phyloP scores from a whole-genome alignment of 2,888 invertebrate genomes.

The Mythimna impura region DNA sequence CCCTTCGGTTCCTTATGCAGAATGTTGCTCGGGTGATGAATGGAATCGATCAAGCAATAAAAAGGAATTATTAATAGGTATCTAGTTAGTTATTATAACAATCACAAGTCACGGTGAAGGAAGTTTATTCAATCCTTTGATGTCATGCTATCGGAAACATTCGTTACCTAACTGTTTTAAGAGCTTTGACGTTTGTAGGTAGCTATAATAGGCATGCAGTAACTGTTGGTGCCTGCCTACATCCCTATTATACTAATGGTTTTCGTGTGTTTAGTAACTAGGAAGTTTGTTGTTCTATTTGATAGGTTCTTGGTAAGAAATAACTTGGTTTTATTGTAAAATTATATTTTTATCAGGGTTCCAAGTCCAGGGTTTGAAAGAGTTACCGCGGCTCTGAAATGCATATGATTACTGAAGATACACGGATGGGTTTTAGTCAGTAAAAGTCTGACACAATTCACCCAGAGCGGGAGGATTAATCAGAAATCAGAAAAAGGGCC shows the following conservation, averaged over 20 bases:
- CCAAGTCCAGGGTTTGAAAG: background rate
- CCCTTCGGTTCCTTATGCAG: slow-evolving; percentile 47
- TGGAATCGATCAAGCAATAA: slow-evolving; percentile 67
- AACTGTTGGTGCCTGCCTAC: slow-evolving; percentile 10
- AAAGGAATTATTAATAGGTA: slow-evolving; percentile 52
- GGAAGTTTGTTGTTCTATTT: background rate
- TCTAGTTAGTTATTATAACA: slow-evolving; percentile 35
- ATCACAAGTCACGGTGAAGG: slow-evolving; percentile 64
- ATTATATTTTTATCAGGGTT: background rate
- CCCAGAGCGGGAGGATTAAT: too few relatives aligned
- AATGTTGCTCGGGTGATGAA: slow-evolving; percentile 64
- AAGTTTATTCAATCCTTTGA: slow-evolving; percentile 48
- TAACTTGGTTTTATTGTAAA: slow-evolving; percentile 1
- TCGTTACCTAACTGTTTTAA: slow-evolving; percentile 29
- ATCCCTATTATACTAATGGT: background rate
- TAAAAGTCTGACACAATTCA: too few relatives aligned
- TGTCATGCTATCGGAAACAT: slow-evolving; percentile 56
- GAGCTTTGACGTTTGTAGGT: slow-evolving; percentile 29
- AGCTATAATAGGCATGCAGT: background rate
- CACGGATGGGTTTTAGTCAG: too few relatives aligned
- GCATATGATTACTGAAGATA: too few relatives aligned
- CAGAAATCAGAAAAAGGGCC: too few relatives aligned
- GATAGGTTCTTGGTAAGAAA: background rate
- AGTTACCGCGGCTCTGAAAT: too few relatives aligned
- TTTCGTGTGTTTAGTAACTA: slow-evolving; percentile 19